Conservation (phyloP, 2,888 invertebrate genomes). For the Blera fallax region DNA sequence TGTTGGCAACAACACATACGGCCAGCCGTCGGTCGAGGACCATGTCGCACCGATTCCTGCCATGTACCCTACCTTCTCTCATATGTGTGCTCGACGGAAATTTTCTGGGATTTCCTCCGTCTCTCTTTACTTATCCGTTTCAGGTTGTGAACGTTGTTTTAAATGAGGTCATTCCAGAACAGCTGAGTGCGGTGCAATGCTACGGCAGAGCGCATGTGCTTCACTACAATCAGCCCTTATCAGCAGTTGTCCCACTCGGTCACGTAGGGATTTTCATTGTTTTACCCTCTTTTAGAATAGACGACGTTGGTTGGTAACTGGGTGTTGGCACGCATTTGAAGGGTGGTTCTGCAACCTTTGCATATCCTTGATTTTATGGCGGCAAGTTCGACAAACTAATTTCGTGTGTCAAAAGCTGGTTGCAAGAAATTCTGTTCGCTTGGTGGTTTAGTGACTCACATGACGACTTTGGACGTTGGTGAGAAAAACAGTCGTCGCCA, state of each 20-base stretch:
- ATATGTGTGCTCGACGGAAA: background rate
- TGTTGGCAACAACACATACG: slow-evolving; percentile 64
- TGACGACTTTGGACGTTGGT: slow-evolving; percentile 76
- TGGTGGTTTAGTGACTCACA: slow-evolving; percentile 80
- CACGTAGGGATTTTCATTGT: background rate
- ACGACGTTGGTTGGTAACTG: slow-evolving; percentile 32
- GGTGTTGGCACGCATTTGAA: slow-evolving; percentile 25
- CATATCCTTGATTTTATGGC: background rate
- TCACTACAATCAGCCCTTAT: background rate
- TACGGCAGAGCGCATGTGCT: slow-evolving; percentile 35
- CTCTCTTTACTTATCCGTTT: background rate
- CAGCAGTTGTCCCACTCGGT: slow-evolving; percentile 13
- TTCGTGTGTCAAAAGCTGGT: slow-evolving; percentile 40
- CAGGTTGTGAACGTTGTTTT: background rate
- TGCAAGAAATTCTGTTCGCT: slow-evolving; percentile 72
- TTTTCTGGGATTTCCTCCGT: background rate
- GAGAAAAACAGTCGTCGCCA: slow-evolving; percentile 41
- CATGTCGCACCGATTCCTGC: slow-evolving; percentile 45
- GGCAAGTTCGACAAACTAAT: background rate
- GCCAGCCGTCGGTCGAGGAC: slow-evolving; percentile 47
- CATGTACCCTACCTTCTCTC: background rate
- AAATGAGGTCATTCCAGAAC: slow-evolving; percentile 52
- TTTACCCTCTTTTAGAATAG: background rate
- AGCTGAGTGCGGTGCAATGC: slow-evolving; percentile 17
- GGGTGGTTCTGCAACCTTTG: slow-evolving; percentile 3